These are phyloP conservation scores for Caenorhabditis auriculariae DNA, from an alignment of 2,888 invertebrate genomes.

Conservation along the genomic window DNA sequence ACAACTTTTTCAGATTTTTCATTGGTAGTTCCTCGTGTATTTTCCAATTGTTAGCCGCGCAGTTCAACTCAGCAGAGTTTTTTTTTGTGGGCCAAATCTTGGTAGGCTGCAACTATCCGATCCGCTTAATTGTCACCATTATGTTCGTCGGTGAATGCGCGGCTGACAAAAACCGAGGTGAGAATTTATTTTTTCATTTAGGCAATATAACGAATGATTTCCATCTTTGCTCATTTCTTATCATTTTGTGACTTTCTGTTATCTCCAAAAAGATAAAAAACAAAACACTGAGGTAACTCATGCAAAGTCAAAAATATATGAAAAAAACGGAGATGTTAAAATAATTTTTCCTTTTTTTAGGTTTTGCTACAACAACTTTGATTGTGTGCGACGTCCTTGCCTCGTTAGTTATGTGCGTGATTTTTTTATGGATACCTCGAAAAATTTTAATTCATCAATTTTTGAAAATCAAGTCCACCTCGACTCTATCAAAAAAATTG, in stretches of 20 bases:
- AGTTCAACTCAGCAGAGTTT: constrained; percentile 20
- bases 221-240: constrained; percentile 6
- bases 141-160: constrained; percentile 31
- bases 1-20: constrained; percentile 6
- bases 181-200: background rate
- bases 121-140: constrained; percentile 15
- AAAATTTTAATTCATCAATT: no score
- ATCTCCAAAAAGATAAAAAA: no score
- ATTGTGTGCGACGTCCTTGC: constrained; percentile 16
- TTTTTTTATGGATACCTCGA: constrained; percentile 6
- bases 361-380: constrained; percentile 18
- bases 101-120: constrained; percentile 8
- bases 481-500: no score
- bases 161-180: constrained; percentile 24
- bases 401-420: constrained; percentile 24
- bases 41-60: constrained; percentile 14
- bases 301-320: background rate
- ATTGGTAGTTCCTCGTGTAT: constrained; percentile 3
- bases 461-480: no score
- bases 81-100: constrained; percentile 22
- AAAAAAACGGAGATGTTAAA: background rate
- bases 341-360: constrained; percentile 3
- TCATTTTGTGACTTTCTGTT: no score
- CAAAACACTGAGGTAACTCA: constrained; percentile 18
- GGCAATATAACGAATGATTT: background rate